Percentiles rank a stretch among this genome's conserved stretches.
Evolutionary conservation across 2,797 vertebrate species (phyloP).

Genomic region (Ptychadena robeensis): DNA sequence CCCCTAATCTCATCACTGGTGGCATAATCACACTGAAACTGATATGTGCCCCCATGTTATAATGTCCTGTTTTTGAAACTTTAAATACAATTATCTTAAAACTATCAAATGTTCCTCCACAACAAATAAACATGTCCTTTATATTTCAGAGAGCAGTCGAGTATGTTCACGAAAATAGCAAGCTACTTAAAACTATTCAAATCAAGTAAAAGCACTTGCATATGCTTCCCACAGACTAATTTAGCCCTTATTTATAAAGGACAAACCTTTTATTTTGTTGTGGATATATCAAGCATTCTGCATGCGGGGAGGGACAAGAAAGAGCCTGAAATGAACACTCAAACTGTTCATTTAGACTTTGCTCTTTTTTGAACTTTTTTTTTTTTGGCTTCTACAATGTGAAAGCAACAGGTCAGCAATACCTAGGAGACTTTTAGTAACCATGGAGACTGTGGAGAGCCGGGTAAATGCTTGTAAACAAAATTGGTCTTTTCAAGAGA

Average conservation of each 20-base stretch:
- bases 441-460: slow-evolving; percentile 47
- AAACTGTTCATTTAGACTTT: slow-evolving; percentile 45
- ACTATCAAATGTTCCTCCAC: not conserved
- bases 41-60: not conserved
- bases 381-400: slow-evolving; percentile 42
- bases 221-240: slow-evolving; percentile 6
- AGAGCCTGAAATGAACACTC: slow-evolving; percentile 20
- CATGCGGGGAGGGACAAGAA: not conserved
- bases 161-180: not conserved
- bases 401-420: slow-evolving; percentile 49
- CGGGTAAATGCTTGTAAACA: slow-evolving; percentile 42
- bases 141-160: not conserved
- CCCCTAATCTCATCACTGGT: too few relatives aligned
- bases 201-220: not conserved
- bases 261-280: slow-evolving; percentile 15
- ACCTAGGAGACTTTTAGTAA: slow-evolving; percentile 59
- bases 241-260: slow-evolving; percentile 24
- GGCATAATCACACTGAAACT: too few relatives aligned
- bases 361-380: slow-evolving; percentile 39
- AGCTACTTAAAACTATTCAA: not conserved
- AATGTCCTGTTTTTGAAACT: not conserved
- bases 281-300: slow-evolving; percentile 11
- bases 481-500: slow-evolving; percentile 50
- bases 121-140: not conserved
- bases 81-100: not conserved